Base-by-base conservation (phyloP, 2,113 vertebrate genomes). In the Poicephalus meyeri region DNA sequence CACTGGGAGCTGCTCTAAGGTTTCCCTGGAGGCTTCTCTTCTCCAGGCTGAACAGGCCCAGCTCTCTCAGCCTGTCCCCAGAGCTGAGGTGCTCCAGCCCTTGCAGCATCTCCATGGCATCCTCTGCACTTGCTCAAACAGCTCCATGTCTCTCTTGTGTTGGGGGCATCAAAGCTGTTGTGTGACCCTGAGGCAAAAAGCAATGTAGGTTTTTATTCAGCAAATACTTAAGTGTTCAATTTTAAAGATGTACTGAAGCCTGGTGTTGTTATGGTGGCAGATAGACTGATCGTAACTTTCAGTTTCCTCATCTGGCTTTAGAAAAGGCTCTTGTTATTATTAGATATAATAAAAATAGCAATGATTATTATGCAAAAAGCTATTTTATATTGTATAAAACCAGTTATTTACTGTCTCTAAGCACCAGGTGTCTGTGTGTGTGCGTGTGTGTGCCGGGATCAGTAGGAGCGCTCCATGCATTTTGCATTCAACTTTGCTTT, bases 251-350 rank as follows among this genome's bases (percentile, higher is more conserved):
- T 18, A 2, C 5, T 37, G 79, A 60, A 64, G 26, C 26, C 17
- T 23, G 21, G 24, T 66, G 19, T 26, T 29, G 42, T 33, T 70
- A 68, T 35, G 68, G 63, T 70, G 14, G 49, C 23, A 5, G 1
- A 1, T 13, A 3, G 6, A 0, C 46, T 35, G 42, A 0, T 16
- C 25, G 1, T 13, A 50, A 23, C 35, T 10, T 28, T 8, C 11
- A 18, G 35, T 37, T 66, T 35, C 68, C 42, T 29, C 1, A 13
- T 13, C 19, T 26, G 35, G 10, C 47, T 55, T 49, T 16, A 16
- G 63, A 16, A 50, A 39, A 8, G 42, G 35, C 28, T 11, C 29
- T 2, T 1, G 2, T 58, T n/a, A 58, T 35, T 58, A n/a, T 58
- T 58, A 58, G 56, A 58, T 58, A 58, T 10, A 58, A 35, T 58